These are phyloP conservation scores for Triplophysa siluroides DNA, from an alignment of 2,113 vertebrate species.

Conservation along the genomic window DNA sequence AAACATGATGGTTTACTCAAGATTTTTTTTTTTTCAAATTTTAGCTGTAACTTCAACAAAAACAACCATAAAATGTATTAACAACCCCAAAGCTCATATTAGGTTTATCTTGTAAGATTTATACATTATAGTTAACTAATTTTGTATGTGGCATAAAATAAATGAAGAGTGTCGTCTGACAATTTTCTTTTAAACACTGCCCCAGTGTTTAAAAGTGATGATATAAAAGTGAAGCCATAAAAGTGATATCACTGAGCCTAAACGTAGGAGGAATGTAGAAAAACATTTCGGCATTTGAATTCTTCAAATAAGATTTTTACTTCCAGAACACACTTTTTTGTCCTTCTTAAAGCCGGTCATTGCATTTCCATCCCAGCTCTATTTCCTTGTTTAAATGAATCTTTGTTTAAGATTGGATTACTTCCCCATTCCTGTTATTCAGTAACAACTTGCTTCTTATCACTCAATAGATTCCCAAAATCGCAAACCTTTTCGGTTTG, in stretches of 20 bases:
- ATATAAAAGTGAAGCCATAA: too few relatives aligned
- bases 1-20: too few relatives aligned
- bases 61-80: not conserved
- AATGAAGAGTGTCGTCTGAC: not conserved
- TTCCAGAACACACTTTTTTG: not conserved
- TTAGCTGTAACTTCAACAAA: too few relatives aligned
- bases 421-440: slow-evolving; percentile 49
- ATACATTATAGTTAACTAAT: not conserved
- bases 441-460: slow-evolving; percentile 31
- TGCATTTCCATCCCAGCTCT: not conserved
- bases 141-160: not conserved
- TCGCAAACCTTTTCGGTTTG: slow-evolving; percentile 23
- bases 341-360: not conserved
- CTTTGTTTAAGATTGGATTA: slow-evolving; percentile 21
- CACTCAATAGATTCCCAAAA: slow-evolving; percentile 30
- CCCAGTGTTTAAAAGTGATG: too few relatives aligned
- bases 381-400: slow-evolving; percentile 5
- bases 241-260: too few relatives aligned
- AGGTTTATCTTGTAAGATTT: not conserved
- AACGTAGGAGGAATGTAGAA: too few relatives aligned
- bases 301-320: not conserved
- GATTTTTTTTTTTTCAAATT: too few relatives aligned
- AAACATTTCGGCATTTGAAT: too few relatives aligned
- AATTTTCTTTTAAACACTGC: too few relatives aligned
- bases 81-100: not conserved